phyloP scores from a whole-genome alignment of 2,888 invertebrate genomes.

The Nipponacmea schrenckii region DNA sequence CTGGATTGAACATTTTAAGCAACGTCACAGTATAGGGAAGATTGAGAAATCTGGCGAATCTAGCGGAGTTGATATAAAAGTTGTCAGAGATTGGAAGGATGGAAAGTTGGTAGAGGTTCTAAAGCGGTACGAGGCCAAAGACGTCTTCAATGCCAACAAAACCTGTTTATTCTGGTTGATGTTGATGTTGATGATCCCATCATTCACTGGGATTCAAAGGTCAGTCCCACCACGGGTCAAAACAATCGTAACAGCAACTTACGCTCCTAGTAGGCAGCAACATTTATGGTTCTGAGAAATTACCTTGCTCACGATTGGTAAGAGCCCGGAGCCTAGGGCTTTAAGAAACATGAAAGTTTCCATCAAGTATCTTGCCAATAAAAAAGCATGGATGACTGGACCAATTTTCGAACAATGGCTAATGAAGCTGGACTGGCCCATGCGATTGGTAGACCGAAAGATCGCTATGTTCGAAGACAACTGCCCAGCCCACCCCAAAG shows the following conservation, averaged over 20 bases:
- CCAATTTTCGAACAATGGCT: slow-evolving; percentile 41
- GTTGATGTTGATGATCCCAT: slow-evolving; percentile 32
- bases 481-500: slow-evolving; percentile 36
- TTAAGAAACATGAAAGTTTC: slow-evolving; percentile 36
- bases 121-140: too few species aligned
- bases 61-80: too few species aligned
- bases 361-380: slow-evolving; percentile 29
- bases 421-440: slow-evolving; percentile 29
- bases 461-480: slow-evolving; percentile 39
- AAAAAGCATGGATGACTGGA: slow-evolving; percentile 39
- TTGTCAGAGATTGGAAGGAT: too few species aligned
- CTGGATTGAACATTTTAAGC: too few species aligned
- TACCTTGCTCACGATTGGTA: slow-evolving; percentile 37
- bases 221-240: too few species aligned
- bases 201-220: slow-evolving; percentile 33
- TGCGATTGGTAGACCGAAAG: slow-evolving; percentile 17
- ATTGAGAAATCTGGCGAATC: too few species aligned
- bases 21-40: too few species aligned
- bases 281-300: slow-evolving; percentile 34
- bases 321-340: slow-evolving; percentile 33
- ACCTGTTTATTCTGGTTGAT: too few species aligned
- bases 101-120: too few species aligned
- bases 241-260: slow-evolving; percentile 34
- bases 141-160: too few species aligned
- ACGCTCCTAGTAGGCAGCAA: slow-evolving; percentile 35